Evolutionary conservation across 2,797 vertebrate species (phyloP).

Genomic region (Myiotriccus ornatus): DNA sequence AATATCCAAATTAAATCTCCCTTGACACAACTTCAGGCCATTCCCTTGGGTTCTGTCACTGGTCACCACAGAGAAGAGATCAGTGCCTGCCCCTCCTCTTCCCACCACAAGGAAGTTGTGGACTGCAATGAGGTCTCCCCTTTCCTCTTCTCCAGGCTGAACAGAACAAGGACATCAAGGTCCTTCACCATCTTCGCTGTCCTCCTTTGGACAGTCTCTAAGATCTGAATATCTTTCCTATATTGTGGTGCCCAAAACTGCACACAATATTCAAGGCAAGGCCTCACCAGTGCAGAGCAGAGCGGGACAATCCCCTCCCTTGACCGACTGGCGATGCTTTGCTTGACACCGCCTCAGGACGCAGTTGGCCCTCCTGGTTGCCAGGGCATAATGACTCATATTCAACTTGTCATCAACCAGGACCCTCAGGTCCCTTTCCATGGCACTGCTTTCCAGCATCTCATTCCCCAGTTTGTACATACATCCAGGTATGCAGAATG

Average conservation of each 20-base stretch:
- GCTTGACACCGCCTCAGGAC: not conserved
- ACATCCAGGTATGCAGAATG: not conserved
- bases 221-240: not conserved
- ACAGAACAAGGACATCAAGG: not conserved
- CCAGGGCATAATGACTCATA: not conserved
- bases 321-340: rapidly evolving
- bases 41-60: too few species aligned
- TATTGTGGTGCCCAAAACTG: not conserved
- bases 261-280: not conserved
- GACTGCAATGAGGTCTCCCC: not conserved
- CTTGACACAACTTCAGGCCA: too few species aligned
- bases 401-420: not conserved
- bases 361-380: not conserved
- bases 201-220: not conserved
- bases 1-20: too few species aligned
- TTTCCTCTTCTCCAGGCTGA: not conserved
- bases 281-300: not conserved
- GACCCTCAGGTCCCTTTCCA: not conserved
- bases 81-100: not conserved
- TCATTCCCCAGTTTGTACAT: not conserved
- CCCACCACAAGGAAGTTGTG: not conserved
- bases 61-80: too few species aligned
- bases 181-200: not conserved
- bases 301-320: not conserved
- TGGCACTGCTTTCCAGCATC: not conserved